Conservation (phyloP, 2,113 vertebrate genomes). For the Acanthochromis polyacanthus region DNA sequence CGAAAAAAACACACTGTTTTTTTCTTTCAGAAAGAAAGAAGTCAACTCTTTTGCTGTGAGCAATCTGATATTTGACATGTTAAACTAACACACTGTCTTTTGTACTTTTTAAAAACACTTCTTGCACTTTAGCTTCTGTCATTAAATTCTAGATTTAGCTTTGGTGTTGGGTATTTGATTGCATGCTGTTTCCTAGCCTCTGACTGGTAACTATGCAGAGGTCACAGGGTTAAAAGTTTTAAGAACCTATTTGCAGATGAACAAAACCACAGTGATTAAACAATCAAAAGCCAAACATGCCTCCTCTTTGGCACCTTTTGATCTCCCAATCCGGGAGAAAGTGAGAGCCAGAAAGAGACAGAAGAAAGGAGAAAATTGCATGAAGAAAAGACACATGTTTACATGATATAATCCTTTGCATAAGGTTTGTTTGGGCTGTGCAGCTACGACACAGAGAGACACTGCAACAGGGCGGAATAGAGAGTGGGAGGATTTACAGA, state of each 20-base stretch:
- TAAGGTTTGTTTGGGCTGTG: slow-evolving; percentile 42
- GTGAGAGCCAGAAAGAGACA: not conserved
- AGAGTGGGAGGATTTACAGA: slow-evolving; percentile 34
- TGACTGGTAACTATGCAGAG: not conserved
- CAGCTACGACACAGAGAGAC: slow-evolving; percentile 36
- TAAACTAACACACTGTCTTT: too few species aligned
- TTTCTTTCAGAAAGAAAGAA: not conserved
- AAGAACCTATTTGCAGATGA: not conserved
- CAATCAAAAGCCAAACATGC: slow-evolving; percentile 6
- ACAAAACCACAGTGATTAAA: not conserved
- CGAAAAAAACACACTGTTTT: not conserved
- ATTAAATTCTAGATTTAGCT: not conserved
- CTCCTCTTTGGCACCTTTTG: slow-evolving; percentile 18
- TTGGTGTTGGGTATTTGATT: slow-evolving; percentile 1
- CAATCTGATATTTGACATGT: too few species aligned
- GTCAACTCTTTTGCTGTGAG: too few species aligned
- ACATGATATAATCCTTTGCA: slow-evolving; percentile 30
- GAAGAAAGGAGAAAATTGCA: slow-evolving; percentile 6
- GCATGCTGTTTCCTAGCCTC: not conserved
- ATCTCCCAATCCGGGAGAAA: not conserved
- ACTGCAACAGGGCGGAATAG: slow-evolving; percentile 61
- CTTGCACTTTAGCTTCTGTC: not conserved
- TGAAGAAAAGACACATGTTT: not conserved
- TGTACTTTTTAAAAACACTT: too few species aligned
- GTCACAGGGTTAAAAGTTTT: slow-evolving; percentile 26